A percentile compares a stretch with the other conserved stretches of the same genome.
Conservation (phyloP, 2,113 vertebrate species). For the Pogona vitticeps region DNA sequence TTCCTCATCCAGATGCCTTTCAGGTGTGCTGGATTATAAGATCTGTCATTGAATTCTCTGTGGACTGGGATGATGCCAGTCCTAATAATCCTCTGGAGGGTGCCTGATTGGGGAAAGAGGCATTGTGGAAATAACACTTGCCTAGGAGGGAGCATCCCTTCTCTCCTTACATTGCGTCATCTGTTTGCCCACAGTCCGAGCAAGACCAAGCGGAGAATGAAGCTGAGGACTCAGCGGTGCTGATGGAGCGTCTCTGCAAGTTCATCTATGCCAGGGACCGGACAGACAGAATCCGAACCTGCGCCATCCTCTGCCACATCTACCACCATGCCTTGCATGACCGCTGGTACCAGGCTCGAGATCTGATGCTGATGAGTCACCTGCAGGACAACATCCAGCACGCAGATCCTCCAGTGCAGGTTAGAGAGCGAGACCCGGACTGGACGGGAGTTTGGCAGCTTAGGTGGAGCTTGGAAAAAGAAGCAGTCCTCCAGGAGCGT, state of each 20-base stretch:
- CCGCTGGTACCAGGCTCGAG: slow-evolving; percentile 92
- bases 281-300: slow-evolving; percentile 90
- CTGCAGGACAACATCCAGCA: slow-evolving; percentile 95
- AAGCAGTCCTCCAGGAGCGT: background rate
- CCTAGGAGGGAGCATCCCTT: too few relatives aligned
- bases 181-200: slow-evolving; percentile 76
- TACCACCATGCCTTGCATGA: slow-evolving; percentile 93
- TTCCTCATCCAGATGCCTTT: too few relatives aligned
- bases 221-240: slow-evolving; percentile 85
- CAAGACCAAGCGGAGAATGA: slow-evolving; percentile 91
- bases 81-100: too few relatives aligned
- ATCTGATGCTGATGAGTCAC: slow-evolving; percentile 95
- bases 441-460: rapidly evolving
- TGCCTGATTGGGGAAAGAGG: background rate
- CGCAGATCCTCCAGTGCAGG: slow-evolving; percentile 91
- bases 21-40: too few relatives aligned
- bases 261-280: slow-evolving; percentile 90
- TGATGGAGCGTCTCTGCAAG: slow-evolving; percentile 92
- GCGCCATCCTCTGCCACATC: slow-evolving; percentile 92
- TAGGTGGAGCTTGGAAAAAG: background rate
- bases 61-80: too few relatives aligned
- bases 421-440: slow-evolving; percentile 43
- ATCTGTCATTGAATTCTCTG: too few relatives aligned
- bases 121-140: too few relatives aligned
- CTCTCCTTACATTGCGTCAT: too few relatives aligned